Evolutionary conservation across 2,888 invertebrate species (phyloP).

Genomic region (Cantharis flavilabris): DNA sequence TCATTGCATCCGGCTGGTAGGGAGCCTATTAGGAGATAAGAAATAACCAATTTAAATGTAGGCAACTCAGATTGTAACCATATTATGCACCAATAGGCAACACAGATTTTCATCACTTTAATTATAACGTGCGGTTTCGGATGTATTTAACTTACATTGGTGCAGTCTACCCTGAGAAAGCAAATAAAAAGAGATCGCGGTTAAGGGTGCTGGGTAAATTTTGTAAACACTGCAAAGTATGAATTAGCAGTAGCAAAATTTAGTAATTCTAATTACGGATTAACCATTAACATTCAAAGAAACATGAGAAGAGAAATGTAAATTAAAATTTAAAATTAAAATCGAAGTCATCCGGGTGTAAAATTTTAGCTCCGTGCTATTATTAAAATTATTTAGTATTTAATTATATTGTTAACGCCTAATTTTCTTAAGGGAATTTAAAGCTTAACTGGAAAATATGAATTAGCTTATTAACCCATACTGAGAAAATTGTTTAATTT

Average conservation of each 20-base stretch:
- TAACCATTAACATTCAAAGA: neutral
- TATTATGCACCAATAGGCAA: too few species aligned
- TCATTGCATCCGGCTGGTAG: too few species aligned
- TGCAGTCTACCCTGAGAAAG: neutral
- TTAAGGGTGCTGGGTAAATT: neutral
- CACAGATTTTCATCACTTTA: too few species aligned
- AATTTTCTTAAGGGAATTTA: neutral
- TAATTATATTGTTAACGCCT: neutral
- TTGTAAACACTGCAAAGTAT: neutral
- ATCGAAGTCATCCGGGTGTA: neutral
- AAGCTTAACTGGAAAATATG: neutral
- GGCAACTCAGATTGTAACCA: too few species aligned
- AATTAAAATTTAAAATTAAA: neutral
- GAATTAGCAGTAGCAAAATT: neutral
- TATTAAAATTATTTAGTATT: neutral
- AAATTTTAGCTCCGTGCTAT: neutral
- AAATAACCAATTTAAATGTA: too few species aligned
- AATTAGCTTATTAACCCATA: neutral
- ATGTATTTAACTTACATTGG: too few species aligned
- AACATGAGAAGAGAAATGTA: neutral
- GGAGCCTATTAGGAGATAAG: too few species aligned
- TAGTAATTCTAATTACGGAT: neutral
- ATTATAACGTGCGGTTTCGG: too few species aligned
- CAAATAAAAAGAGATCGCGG: neutral
- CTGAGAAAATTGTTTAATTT: neutral